These are phyloP conservation scores for Semibalanus balanoides DNA, from an alignment of 1,140 invertebrate genomes.

Conservation along the genomic window DNA sequence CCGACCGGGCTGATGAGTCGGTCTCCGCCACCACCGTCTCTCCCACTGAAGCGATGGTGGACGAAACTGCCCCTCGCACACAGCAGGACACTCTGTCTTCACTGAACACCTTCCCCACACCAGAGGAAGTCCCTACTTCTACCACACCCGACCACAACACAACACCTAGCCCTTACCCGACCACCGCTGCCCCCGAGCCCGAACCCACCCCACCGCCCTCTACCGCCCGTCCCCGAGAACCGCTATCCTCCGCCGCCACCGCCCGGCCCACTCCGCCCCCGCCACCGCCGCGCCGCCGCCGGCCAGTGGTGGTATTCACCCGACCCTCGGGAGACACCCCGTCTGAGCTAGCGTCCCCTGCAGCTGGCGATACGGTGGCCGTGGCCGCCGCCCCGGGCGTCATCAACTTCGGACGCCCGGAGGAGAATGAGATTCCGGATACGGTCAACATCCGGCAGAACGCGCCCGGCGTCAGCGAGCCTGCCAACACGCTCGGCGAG, in stretches of 20 bases:
- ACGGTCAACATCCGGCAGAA: constrained; percentile 35
- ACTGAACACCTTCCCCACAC: too few species aligned
- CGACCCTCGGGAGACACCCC: constrained; percentile 7
- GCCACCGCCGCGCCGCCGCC: constrained; percentile 11
- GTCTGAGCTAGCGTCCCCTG: constrained; percentile 21
- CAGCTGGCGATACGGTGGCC: constrained; percentile 27
- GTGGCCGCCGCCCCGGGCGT: background rate
- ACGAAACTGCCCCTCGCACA: background rate
- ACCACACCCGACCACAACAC: too few species aligned
- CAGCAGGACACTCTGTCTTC: background rate
- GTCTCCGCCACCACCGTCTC: background rate
- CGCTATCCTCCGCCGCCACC: background rate
- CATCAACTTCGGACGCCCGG: background rate
- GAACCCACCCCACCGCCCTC: too few species aligned
- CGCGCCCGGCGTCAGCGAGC: constrained; percentile 42
- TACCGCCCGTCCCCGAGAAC: too few species aligned
- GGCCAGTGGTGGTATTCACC: constrained; percentile 43
- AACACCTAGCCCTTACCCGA: too few species aligned
- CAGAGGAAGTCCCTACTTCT: too few species aligned
- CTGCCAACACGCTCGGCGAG: constrained; percentile 25
- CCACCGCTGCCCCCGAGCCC: too few species aligned
- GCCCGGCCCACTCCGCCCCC: constrained; percentile 6
- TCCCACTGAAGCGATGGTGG: background rate
- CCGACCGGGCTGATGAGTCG: background rate
- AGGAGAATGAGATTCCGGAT: constrained; percentile 41